Evolutionary conservation across 92 coral and sea anemone species (phyloP), one percentile per base, ranked within the genome.

Genomic region (Epizoanthus illoricatus): DNA sequence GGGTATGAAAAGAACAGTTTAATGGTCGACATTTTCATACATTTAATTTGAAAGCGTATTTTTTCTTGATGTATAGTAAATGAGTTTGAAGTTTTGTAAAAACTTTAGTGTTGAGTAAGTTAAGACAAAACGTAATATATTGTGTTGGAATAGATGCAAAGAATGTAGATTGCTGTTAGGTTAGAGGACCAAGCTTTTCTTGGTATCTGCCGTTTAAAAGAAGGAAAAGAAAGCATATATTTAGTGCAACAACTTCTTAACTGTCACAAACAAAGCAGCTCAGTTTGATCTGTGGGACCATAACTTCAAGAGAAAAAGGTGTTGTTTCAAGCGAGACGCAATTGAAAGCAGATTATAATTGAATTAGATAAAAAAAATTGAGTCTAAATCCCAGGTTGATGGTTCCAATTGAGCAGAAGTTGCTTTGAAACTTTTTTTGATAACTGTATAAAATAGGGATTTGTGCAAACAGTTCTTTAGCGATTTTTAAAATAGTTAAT

Each of bases 1-100:
- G 36, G 36, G 54, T 58, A 58, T 15, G 39, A 36, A 28, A 15
- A 74, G n/a, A 16, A 74, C 58, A 76, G 57, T 40, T 76, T 76
- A 67, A 11, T 78, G 59, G 63, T 78, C 60, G 49, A 47, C 61
- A 63, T 78, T 78, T 78, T 78, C 41, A 78, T 78, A 78, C 82
- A 78, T 78, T 78, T 78, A 78, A 78, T 78, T 78, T 78, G 63
- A 78, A 43, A 64, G 56, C 82, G 66, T 78, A 78, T 78, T 78
- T 78, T 78, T 78, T 52, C 82, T 42, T 78, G 71, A 62, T 78
- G 63, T 70, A 78, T 78, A 63, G 71, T 39, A 63, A 78, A 61
- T 78, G 56, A 78, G 23, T 78, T 78, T 70, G 49, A 78, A 62
- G 82, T 78, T 78, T 78, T 78, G 60, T 78, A 78, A 78, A 40